Base-by-base conservation (phyloP, 1,140 invertebrate genomes). In the Bradynema listronoti region DNA sequence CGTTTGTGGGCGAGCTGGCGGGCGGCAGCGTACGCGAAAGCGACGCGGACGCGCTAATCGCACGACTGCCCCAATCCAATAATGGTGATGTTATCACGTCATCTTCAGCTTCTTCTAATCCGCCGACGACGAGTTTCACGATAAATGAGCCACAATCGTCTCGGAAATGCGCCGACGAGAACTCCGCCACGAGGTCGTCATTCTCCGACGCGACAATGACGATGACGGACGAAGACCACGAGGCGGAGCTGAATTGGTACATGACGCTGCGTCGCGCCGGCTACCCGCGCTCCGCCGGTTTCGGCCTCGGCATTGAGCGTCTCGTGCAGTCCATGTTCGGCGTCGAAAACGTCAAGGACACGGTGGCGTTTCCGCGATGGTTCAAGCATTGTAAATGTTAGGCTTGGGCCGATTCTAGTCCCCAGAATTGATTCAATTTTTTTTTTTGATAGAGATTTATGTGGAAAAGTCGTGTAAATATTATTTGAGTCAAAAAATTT, bases 241-340 rank as follows among this genome's bases (percentile, higher is more conserved):
- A 33, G 14, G 14, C n/a, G 19, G 32, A 54, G 29, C 50, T 73
- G 33, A 33, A 79, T n/a, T 76, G 83, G 83, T 98, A 97, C 80
- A 82, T 92, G 52, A 88, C 96, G 53, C 74, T 97, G 42, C 80
- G 94, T 65, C 87, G 86, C 81, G 91, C 85, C 82, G 93, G 92
- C 2, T 86, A 87, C 66, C 84, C 88, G 46, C 85, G 89, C 0
- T 91, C 90, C 34, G 90, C 86, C 19, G 93, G 93, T 0, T 97
- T 90, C 83, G 93, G 93, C 47, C 82, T 97, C 73, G 94, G 93
- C 7, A 88, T 97, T 75, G 94, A 98, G 78, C 84, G 93, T 77
- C 86, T 87, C 68, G 78, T 97, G 49, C 89, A 92, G 80, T 83
- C 85, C 42, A 49, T 94, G 2, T 84, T 90, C 45, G 84, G 85